Base-by-base conservation (phyloP, 2,888 invertebrate species). In the Blastobasis lacticolella region DNA sequence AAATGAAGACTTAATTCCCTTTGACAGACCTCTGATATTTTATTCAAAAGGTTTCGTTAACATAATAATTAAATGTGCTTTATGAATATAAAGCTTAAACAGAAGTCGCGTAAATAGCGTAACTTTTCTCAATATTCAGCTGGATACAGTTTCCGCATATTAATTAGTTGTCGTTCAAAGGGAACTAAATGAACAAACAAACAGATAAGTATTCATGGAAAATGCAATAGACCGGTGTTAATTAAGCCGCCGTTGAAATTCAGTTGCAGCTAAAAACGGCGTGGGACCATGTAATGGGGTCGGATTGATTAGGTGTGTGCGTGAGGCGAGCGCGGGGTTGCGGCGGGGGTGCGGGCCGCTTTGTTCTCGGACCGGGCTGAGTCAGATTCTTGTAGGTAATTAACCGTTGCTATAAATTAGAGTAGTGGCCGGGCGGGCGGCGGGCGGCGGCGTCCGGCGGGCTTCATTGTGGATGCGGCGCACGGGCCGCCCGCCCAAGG, bases 41-140 rank as follows among this genome's bases (percentile, higher is more conserved):
- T 86, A 88, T 88, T 86, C 87, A 87, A 78, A 81, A 76, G 79
- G 77, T 78, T 81, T 84, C 84, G 83, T 88, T 88, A 81, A 81
- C 86, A 87, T 87, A 83, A 81, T 87, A 87, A 87, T 87, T 86
- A 87, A 85, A 87, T 74, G 76, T 81, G 76, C 78, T 81, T 85
- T 82, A 83, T 87, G 87, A 87, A 88, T 87, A 85, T 75, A 79
- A 86, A 86, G 69, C 81, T 74, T 75, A 78, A 75, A 75, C 78
- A 76, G 78, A 81, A 85, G 78, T 81, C 76, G 73, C 69, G 73
- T 75, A 81, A 85, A 84, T 78, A 82, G 70, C 71, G 63, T 67
- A 84, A 86, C 78, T 86, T 83, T 81, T 81, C 73, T 69, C 78
- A 78, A 73, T 79, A 74, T 80, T 78, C 77, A 73, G 73, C 77